phyloP scores from a whole-genome alignment of 2,888 invertebrate genomes.

The Stenodema calcarata region DNA sequence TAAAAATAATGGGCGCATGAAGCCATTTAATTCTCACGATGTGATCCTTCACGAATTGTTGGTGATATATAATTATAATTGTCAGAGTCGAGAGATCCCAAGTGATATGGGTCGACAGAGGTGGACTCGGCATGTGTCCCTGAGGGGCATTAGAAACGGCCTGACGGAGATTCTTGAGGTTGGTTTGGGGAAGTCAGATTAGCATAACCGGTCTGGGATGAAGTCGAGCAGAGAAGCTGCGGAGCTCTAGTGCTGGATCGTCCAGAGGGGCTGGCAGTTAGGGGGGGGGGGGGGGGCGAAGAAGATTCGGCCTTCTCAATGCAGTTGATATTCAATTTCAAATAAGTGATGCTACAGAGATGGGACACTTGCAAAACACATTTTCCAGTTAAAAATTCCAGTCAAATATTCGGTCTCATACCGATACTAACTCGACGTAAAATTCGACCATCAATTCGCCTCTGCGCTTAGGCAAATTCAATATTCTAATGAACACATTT shows the following conservation, averaged over 20 bases:
- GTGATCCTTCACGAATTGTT: not conserved
- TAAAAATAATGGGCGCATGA: no score
- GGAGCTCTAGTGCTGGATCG: not conserved
- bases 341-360: no score
- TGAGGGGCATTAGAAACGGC: not conserved
- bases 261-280: not conserved
- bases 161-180: not conserved
- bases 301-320: not conserved
- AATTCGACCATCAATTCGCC: no score
- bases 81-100: not conserved
- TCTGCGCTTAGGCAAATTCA: no score
- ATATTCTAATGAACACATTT: no score
- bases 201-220: conserved; percentile 6
- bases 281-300: not conserved
- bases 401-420: no score
- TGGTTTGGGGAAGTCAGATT: not conserved
- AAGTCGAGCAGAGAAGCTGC: not conserved
- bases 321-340: not conserved
- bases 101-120: not conserved
- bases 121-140: not conserved
- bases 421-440: no score
- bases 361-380: no score
- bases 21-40: no score
- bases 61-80: not conserved
- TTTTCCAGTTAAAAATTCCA: no score